Conservation (phyloP, 2,797 vertebrate species). For the Takifugu rubripes region DNA sequence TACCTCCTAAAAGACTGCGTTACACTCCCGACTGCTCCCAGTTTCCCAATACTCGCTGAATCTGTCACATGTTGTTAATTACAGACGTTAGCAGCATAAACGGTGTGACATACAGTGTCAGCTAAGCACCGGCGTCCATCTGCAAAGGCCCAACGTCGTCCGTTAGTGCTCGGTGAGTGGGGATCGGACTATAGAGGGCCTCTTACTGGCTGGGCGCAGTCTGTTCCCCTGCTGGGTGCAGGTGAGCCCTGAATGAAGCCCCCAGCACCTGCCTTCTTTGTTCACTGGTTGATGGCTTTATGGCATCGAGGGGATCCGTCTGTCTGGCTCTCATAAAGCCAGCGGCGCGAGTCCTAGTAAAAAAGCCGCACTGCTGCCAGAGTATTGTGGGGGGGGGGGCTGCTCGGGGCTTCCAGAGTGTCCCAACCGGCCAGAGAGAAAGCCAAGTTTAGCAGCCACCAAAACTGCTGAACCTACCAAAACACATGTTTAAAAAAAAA, state of each 20-base stretch:
- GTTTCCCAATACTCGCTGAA: background rate
- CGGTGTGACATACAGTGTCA: constrained; percentile 14
- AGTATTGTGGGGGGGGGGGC: constrained; percentile 62
- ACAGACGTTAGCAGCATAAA: constrained; percentile 44
- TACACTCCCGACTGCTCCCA: constrained; percentile 37
- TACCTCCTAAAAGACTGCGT: constrained; percentile 25
- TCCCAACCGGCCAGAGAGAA: constrained; percentile 49
- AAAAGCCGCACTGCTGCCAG: constrained; percentile 69
- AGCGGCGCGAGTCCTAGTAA: constrained; percentile 70
- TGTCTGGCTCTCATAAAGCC: constrained; percentile 77
- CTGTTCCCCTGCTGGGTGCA: constrained; percentile 73
- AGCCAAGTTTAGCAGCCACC: constrained; percentile 29
- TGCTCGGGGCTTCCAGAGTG: constrained; percentile 49
- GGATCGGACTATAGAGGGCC: constrained; percentile 65
- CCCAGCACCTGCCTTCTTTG: constrained; percentile 79
- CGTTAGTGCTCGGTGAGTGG: constrained; percentile 54
- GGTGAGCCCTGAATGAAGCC: constrained; percentile 78
- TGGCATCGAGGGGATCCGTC: constrained; percentile 73
- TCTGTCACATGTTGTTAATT: constrained; percentile 55
- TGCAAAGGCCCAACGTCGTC: constrained; percentile 22
- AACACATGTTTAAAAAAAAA: no score
- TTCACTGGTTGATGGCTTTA: constrained; percentile 78
- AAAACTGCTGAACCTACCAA: background rate
- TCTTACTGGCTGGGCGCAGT: constrained; percentile 67
- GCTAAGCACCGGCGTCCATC: constrained; percentile 8